Conservation (phyloP, 2,797 vertebrate species). For the Pampus argenteus region DNA sequence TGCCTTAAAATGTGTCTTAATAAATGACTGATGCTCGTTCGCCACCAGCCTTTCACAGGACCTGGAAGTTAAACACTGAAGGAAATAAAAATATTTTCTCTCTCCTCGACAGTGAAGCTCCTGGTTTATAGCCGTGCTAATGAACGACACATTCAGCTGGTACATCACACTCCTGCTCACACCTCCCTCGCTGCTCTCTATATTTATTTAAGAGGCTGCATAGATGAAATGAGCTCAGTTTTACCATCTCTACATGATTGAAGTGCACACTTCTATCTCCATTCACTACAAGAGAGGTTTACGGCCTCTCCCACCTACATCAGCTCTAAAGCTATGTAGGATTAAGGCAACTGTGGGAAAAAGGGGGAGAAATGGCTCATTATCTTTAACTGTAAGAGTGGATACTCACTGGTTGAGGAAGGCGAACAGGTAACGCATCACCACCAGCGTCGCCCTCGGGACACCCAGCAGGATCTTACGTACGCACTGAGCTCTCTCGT, state of each 20-base stretch:
- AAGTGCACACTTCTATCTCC: slow-evolving; percentile 38
- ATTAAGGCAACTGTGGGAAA: slow-evolving; percentile 7
- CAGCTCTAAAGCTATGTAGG: slow-evolving; percentile 3
- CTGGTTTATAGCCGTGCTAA: slow-evolving; percentile 35
- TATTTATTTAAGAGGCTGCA: slow-evolving; percentile 65
- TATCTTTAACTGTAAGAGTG: slow-evolving; percentile 12
- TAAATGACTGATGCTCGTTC: not conserved
- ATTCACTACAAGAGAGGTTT: slow-evolving; percentile 16
- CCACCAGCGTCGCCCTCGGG: slow-evolving; percentile 92
- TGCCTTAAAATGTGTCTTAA: not conserved
- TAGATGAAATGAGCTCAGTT: slow-evolving; percentile 53
- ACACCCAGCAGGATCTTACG: slow-evolving; percentile 94
- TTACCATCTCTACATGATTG: slow-evolving; percentile 30
- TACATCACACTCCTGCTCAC: slow-evolving; percentile 61
- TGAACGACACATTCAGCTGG: slow-evolving; percentile 33
- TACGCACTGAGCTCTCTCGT: slow-evolving; percentile 96
- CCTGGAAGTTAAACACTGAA: slow-evolving; percentile 10
- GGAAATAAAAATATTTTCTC: slow-evolving; percentile 27
- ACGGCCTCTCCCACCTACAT: slow-evolving; percentile 16
- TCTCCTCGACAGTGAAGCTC: slow-evolving; percentile 11
- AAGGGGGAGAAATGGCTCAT: slow-evolving; percentile 20
- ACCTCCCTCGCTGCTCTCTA: slow-evolving; percentile 52
- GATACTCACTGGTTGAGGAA: slow-evolving; percentile 99
- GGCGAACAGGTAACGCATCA: slow-evolving; percentile 99
- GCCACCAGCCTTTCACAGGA: slow-evolving; percentile 14